Evolutionary conservation across 1,140 invertebrate species (phyloP), one percentile per base, ranked within the genome.

Genomic region (Microplitis demolitor): DNA sequence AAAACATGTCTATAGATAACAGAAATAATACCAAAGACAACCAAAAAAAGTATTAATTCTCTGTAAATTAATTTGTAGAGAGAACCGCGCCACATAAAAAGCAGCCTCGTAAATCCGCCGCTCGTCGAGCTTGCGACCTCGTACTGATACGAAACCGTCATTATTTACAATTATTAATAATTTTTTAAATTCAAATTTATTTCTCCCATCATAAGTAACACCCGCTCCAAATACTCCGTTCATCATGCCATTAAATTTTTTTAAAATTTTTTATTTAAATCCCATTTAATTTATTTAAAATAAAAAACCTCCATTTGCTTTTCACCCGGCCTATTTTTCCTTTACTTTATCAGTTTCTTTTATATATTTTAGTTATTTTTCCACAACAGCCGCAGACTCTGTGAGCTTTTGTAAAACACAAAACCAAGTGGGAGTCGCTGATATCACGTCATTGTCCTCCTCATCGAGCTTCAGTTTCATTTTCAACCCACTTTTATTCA

Each of bases 71-170:
- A 87, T 77, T 94, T 94, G 87, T 93, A 94, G 4, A 94, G 87
- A 73, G 91, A 93, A 35, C 93, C 93, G 75, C 88, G 87, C 93
- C 93, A 94, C 88, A 92, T 91, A 83, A 92, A 91, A 5, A 94
- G 84, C 4, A 94, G 87, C 62, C 91, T 87, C 37, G 92, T 90
- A 83, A 93, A 93, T 24, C 92, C 92, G 64, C 91, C 91, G 62
- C 91, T 90, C 50, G 90, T 91, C 50, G 92, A 91, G 56, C 91
- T 92, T 13, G 92, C 92, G 71, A 94, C 92, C 77, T 93, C 91
- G 75, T 91, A 91, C 77, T 93, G 92, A 80, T 94, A 94, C 69
- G 91, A 92, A 62, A 94, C 92, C 66, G 93, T 94, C 93, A 94
- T 94, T 60, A 73, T 83, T 79, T 53, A 50, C 56, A 37, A 37